Percentiles rank a stretch among this genome's conserved stretches.
Evolutionary conservation across 1,140 invertebrate genomes (phyloP).

Genomic region (Maniola jurtina): DNA sequence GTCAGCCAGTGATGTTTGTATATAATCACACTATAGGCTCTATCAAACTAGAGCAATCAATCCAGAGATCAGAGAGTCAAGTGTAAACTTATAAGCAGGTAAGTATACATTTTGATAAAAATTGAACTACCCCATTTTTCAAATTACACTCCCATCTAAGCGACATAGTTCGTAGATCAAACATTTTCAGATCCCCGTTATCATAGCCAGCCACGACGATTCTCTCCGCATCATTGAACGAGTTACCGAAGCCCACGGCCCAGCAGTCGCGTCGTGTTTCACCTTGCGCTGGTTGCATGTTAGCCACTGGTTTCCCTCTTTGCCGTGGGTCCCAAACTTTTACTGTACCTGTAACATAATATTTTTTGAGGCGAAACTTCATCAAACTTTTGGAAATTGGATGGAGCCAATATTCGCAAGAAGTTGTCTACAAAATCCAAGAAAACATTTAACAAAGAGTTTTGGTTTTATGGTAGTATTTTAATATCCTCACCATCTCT

Average conservation of each 20-base stretch:
- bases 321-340: conserved; percentile 98
- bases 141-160: conserved; percentile 95
- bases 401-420: no score
- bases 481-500: conserved; percentile 86
- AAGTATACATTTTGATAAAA: no score
- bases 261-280: conserved; percentile 89
- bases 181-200: conserved; percentile 97
- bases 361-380: no score
- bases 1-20: no score
- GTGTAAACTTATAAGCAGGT: no score
- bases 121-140: conserved; percentile 89
- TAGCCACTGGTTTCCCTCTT: conserved; percentile 91
- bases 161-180: conserved; percentile 92
- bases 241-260: conserved; percentile 93
- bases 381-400: no score
- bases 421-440: no score
- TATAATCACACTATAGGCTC: no score
- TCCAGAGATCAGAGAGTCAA: no score
- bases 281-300: conserved; percentile 85
- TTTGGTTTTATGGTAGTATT: no score
- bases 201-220: conserved; percentile 95
- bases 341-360: conserved; percentile 83
- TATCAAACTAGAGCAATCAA: no score
- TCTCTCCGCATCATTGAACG: conserved; percentile 91
- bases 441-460: no score